phyloP scores from a whole-genome alignment of 2,113 vertebrate species.

The Triplophysa tibetana region DNA sequence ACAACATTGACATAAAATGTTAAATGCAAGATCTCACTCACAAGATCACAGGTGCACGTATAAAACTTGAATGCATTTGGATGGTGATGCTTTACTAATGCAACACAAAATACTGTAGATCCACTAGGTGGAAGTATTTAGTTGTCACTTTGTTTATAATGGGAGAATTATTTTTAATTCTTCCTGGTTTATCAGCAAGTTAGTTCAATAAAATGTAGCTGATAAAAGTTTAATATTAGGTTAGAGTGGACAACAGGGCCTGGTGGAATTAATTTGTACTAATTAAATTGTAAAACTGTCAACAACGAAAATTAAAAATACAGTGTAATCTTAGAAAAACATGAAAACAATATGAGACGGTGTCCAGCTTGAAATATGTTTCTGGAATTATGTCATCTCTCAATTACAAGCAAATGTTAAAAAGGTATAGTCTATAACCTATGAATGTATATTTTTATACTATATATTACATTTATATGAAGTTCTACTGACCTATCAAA shows the following conservation, averaged over 20 bases:
- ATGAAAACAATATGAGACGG: not conserved
- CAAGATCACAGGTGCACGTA: not conserved
- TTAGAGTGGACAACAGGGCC: too few relatives aligned
- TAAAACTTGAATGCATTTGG: not conserved
- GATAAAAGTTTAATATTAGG: too few relatives aligned
- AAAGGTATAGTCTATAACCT: too few relatives aligned
- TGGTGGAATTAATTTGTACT: too few relatives aligned
- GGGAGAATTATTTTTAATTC: not conserved
- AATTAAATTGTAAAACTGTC: not conserved
- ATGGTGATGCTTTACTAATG: not conserved
- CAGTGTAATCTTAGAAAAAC: not conserved
- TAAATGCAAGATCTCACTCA: not conserved
- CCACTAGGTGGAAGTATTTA: constrained; percentile 46
- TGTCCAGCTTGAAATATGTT: too few relatives aligned
- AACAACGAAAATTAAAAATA: not conserved
- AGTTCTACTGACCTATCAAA: too few relatives aligned
- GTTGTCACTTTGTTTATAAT: not conserved
- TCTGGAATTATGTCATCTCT: not conserved
- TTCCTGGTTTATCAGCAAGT: not conserved
- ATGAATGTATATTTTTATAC: too few relatives aligned
- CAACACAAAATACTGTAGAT: not conserved
- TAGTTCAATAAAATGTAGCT: too few relatives aligned
- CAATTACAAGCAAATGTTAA: too few relatives aligned
- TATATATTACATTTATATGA: too few relatives aligned
- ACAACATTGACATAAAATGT: too few relatives aligned